A percentile compares a stretch with the other conserved stretches of the same genome.
phyloP scores from a whole-genome alignment of 2,888 invertebrate genomes.

The Himalopsyche anomala region DNA sequence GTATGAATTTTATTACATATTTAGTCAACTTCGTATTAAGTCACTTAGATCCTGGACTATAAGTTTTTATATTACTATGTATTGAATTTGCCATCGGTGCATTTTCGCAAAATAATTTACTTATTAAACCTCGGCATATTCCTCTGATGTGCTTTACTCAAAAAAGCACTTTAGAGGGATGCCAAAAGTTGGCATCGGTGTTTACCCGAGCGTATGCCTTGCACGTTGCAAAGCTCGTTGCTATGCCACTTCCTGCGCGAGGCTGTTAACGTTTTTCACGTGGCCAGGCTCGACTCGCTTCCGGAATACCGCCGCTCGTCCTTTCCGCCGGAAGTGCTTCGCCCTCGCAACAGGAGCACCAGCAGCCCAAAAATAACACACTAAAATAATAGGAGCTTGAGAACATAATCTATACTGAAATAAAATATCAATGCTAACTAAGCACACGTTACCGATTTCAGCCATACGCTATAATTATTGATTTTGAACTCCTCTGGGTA shows the following conservation, averaged over 20 bases:
- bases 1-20: too few relatives aligned
- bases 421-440: background rate
- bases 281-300: conserved; percentile 37
- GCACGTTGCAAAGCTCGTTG: conserved; percentile 42
- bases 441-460: background rate
- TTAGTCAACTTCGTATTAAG: too few relatives aligned
- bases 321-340: conserved; percentile 40
- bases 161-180: conserved; percentile 21
- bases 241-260: conserved; percentile 37
- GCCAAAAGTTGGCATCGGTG: background rate
- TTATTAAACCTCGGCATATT: background rate
- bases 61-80: too few relatives aligned
- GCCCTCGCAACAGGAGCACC: conserved; percentile 21
- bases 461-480: background rate
- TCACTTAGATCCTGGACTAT: too few relatives aligned
- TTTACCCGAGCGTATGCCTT: conserved; percentile 27
- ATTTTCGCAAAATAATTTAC: background rate
- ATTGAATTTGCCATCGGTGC: background rate
- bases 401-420: background rate
- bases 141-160: background rate
- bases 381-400: background rate
- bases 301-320: conserved; percentile 31
- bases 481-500: too few relatives aligned
- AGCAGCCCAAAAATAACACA: background rate
- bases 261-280: conserved; percentile 40